Evolutionary conservation across 2,113 vertebrate species (phyloP).

Genomic region (Carettochelys insculpta): DNA sequence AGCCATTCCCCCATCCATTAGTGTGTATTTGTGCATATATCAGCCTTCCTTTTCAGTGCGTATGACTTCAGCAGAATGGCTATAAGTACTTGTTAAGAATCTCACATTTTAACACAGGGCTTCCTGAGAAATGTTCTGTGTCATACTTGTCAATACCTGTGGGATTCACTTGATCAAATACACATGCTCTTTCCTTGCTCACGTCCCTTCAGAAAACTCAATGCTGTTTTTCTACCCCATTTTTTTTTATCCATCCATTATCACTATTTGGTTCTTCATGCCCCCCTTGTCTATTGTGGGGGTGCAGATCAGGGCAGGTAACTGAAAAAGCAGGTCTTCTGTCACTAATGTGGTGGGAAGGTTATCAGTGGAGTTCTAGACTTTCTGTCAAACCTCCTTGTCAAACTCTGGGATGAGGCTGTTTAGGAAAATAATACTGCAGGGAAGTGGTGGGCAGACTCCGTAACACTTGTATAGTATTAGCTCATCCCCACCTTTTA

Average conservation of each 20-base stretch:
- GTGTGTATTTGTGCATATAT: neutral
- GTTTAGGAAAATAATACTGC: neutral
- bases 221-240: rapidly evolving
- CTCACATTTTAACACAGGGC: neutral
- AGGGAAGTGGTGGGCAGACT: neutral
- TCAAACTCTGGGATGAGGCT: neutral
- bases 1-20: neutral
- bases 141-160: neutral
- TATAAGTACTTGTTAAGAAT: neutral
- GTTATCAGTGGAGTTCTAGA: neutral
- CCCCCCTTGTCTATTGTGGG: neutral
- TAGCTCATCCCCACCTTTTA: neutral
- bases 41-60: neutral
- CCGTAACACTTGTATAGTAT: neutral
- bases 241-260: too few species aligned
- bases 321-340: neutral
- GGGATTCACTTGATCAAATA: neutral
- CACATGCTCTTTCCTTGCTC: neutral
- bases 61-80: neutral
- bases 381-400: neutral
- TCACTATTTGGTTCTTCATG: neutral
- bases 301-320: neutral
- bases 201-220: neutral
- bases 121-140: neutral
- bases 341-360: neutral